Percentiles rank a stretch among this genome's conserved stretches.
Conservation (phyloP, 1,140 invertebrate genomes). For the Lepidurus apus region DNA sequence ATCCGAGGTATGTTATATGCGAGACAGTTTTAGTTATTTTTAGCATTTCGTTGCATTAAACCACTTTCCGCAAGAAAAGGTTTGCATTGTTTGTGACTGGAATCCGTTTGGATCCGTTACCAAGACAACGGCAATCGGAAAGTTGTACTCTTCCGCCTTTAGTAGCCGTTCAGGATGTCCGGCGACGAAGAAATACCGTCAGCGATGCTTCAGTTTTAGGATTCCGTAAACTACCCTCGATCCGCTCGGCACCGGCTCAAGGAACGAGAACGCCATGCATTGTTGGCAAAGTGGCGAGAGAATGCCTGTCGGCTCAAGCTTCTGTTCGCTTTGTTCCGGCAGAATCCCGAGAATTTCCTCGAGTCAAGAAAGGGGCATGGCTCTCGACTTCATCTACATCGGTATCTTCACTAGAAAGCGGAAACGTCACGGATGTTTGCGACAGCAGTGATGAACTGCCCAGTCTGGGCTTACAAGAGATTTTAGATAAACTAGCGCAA, state of each 20-base stretch:
- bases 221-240: not conserved
- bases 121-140: not conserved
- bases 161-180: not conserved
- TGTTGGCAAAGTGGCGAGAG: not conserved
- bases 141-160: not conserved
- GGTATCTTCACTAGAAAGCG: not conserved
- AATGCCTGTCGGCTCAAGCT: not conserved
- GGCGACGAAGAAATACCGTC: not conserved
- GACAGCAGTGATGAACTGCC: not conserved
- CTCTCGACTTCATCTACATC: not conserved
- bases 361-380: not conserved
- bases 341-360: not conserved
- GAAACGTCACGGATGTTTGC: not conserved
- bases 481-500: not conserved
- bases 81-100: not conserved
- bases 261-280: not conserved
- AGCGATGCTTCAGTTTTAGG: not conserved
- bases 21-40: not conserved
- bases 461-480: not conserved
- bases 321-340: not conserved
- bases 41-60: not conserved
- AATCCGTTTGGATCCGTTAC: slow-evolving; percentile 4
- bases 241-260: not conserved
- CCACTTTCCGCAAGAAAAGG: not conserved
- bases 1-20: not conserved